Conservation (phyloP, 2,113 vertebrate genomes). For the Sphyrna mokarran region DNA sequence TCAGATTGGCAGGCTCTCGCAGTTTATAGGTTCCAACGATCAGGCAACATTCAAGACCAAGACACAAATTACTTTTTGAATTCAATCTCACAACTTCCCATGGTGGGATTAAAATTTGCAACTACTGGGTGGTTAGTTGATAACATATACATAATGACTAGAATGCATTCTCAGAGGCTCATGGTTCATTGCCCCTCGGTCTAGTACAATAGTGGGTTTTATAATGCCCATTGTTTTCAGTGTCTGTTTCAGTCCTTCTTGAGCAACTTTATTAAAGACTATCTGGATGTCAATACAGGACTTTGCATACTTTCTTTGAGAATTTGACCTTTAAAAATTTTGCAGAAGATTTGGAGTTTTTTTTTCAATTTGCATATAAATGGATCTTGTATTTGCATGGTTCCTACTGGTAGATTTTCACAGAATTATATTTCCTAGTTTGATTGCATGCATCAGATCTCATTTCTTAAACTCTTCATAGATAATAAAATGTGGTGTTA, state of each 20-base stretch:
- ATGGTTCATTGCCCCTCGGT: too few relatives aligned
- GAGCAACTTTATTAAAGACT: background rate
- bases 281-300: background rate
- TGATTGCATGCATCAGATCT: constrained; percentile 15
- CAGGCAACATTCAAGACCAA: background rate
- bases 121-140: background rate
- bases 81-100: background rate
- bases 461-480: background rate
- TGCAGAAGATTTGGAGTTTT: background rate
- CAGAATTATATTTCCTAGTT: background rate
- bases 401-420: background rate
- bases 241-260: background rate
- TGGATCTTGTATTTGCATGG: background rate
- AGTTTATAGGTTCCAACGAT: background rate
- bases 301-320: background rate
- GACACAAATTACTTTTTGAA: background rate
- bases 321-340: background rate
- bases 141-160: background rate
- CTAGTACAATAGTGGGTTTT: background rate
- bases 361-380: constrained; percentile 19
- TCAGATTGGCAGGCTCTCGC: background rate
- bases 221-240: background rate
- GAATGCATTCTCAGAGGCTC: background rate
- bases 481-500: background rate
- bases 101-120: background rate